These are phyloP conservation scores for Paralichthys olivaceus DNA, from an alignment of 2,113 vertebrate genomes.

Conservation along the genomic window DNA sequence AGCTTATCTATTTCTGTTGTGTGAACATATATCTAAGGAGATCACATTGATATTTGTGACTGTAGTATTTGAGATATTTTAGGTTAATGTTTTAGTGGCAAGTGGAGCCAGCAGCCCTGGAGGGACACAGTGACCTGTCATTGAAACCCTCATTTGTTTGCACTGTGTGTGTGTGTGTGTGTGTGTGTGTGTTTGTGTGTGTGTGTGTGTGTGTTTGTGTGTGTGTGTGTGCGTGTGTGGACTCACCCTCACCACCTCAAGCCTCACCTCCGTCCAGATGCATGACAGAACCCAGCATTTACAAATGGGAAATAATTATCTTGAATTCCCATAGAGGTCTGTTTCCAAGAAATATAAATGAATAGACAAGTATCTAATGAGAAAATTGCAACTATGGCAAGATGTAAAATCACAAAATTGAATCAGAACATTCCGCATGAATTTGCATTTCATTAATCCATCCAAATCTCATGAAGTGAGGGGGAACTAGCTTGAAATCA, in stretches of 20 bases:
- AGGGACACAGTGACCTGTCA: conserved; percentile 14
- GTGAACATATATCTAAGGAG: too few species aligned
- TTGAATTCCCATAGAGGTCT: not conserved
- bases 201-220: conserved; percentile 1
- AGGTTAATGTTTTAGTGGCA: not conserved
- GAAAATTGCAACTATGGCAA: too few species aligned
- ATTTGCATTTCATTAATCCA: too few species aligned
- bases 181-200: conserved; percentile 10
- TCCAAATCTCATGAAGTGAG: too few species aligned
- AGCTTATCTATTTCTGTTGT: not conserved
- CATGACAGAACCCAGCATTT: too few species aligned
- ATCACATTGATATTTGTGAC: too few species aligned
- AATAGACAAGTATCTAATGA: too few species aligned
- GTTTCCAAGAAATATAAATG: too few species aligned
- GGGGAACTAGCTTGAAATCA: too few species aligned
- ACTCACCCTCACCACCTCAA: not conserved
- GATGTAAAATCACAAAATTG: too few species aligned
- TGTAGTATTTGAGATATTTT: not conserved
- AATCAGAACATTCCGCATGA: too few species aligned
- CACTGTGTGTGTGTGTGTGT: conserved; percentile 14
- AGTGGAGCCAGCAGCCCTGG: not conserved
- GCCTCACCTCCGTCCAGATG: not conserved
- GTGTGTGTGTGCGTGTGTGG: conserved; percentile 3
- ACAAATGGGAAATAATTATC: too few species aligned
- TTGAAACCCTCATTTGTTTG: conserved; percentile 31